Evolutionary conservation across 2,888 invertebrate genomes (phyloP).

Genomic region (Nesidiocoris tenuis): DNA sequence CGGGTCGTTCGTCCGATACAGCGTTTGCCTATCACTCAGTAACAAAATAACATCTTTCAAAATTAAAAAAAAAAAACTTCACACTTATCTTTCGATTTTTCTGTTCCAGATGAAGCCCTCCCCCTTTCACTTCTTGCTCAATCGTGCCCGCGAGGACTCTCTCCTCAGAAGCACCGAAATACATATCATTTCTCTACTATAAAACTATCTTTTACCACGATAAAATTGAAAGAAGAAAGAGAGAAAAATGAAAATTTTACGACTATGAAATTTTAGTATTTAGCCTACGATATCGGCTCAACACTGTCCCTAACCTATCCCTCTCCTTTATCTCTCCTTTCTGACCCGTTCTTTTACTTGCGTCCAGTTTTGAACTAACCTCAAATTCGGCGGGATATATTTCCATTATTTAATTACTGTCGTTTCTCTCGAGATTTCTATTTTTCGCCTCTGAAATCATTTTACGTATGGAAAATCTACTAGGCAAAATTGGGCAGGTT

Average conservation of each 20-base stretch:
- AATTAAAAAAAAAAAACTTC: no score
- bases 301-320: slow-evolving; percentile 17
- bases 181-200: slow-evolving; percentile 42
- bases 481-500: slow-evolving; percentile 1
- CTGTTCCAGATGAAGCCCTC: slow-evolving; percentile 41
- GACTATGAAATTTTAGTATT: neutral
- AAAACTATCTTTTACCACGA: slow-evolving; percentile 10
- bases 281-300: slow-evolving; percentile 36
- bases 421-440: neutral
- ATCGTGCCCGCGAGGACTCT: slow-evolving; percentile 32
- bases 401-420: no score
- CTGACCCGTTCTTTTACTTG: slow-evolving; percentile 2
- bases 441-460: neutral
- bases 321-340: neutral
- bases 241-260: slow-evolving; percentile 6
- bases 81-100: no score
- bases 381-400: neutral
- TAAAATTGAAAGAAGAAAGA: slow-evolving; percentile 10
- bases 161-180: slow-evolving; percentile 39
- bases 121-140: slow-evolving; percentile 46
- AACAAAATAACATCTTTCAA: no score
- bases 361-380: slow-evolving; percentile 37
- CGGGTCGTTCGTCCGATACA: no score
- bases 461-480: no score
- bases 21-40: no score